Conservation (phyloP, 2,797 vertebrate genomes). For the Darevskia mixta region DNA sequence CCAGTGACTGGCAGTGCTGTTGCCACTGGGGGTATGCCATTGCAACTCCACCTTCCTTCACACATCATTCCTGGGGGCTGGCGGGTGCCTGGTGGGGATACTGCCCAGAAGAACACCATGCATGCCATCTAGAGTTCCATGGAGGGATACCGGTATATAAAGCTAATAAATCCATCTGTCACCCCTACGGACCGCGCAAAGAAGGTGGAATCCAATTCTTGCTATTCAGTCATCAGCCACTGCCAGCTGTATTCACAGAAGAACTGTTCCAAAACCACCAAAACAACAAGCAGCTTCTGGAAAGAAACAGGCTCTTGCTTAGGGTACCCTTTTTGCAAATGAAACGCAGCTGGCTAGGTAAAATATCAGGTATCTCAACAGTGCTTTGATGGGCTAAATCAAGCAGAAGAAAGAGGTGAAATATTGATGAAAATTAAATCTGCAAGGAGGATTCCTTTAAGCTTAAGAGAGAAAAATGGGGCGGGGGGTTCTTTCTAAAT, state of each 20-base stretch:
- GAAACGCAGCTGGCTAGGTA: conserved; percentile 80
- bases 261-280: conserved; percentile 58
- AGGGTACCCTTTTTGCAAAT: conserved; percentile 74
- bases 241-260: conserved; percentile 56
- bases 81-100: not conserved
- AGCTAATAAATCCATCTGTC: not conserved
- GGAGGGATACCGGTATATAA: not conserved
- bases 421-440: conserved; percentile 81
- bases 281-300: conserved; percentile 63
- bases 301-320: conserved; percentile 72
- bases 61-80: not conserved
- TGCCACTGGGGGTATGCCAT: too few relatives aligned
- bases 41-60: too few relatives aligned
- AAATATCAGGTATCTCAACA: conserved; percentile 78
- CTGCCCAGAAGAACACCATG: not conserved
- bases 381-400: conserved; percentile 77
- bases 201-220: not conserved
- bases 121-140: not conserved
- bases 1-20: too few relatives aligned
- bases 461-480: conserved; percentile 56
- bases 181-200: not conserved
- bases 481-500: too few relatives aligned
- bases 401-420: conserved; percentile 78
- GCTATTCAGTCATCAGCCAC: conserved; percentile 38
- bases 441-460: conserved; percentile 76